Percentiles rank a stretch among this genome's conserved stretches.
These are phyloP conservation scores for Pangasius krempfi DNA, from an alignment of 2,797 vertebrate genomes.

Conservation along the genomic window DNA sequence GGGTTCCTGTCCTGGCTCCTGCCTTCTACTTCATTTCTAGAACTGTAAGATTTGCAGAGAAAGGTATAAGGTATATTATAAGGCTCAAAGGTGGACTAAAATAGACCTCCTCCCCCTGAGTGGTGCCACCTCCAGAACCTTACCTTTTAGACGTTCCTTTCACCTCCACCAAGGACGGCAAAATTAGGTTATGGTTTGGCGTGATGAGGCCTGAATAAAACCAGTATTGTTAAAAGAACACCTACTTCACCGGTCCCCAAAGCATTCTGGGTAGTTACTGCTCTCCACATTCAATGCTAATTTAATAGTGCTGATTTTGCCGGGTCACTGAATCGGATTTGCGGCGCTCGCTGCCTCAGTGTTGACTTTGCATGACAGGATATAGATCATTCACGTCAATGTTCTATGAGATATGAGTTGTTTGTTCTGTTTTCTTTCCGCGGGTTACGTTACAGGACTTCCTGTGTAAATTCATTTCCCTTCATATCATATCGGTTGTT, in stretches of 20 bases:
- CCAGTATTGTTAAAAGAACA: constrained; percentile 7
- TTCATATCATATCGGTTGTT: neutral
- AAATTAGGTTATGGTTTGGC: constrained; percentile 20
- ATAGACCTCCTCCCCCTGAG: constrained; percentile 29
- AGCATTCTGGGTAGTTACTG: constrained; percentile 33
- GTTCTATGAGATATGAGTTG: constrained; percentile 8
- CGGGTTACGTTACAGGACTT: constrained; percentile 15
- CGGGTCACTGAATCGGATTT: constrained; percentile 15
- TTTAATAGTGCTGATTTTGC: constrained; percentile 16
- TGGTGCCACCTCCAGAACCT: constrained; percentile 29
- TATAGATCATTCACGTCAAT: constrained; percentile 15
- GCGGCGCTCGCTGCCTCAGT: neutral
- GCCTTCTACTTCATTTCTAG: constrained; percentile 63
- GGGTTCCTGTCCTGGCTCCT: constrained; percentile 6
- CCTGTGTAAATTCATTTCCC: neutral
- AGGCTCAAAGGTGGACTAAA: constrained; percentile 15
- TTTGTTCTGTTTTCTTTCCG: neutral
- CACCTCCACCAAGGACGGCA: constrained; percentile 31
- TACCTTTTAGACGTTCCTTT: constrained; percentile 29
- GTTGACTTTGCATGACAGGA: constrained; percentile 27
- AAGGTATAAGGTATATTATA: neutral
- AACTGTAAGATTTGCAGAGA: constrained; percentile 23
- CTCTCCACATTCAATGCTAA: constrained; percentile 32
- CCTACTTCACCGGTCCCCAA: constrained; percentile 6
- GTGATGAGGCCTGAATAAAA: constrained; percentile 14